These are phyloP conservation scores for Lepetodrilus schrolli DNA, from an alignment of 2,888 invertebrate genomes.

Conservation along the genomic window DNA sequence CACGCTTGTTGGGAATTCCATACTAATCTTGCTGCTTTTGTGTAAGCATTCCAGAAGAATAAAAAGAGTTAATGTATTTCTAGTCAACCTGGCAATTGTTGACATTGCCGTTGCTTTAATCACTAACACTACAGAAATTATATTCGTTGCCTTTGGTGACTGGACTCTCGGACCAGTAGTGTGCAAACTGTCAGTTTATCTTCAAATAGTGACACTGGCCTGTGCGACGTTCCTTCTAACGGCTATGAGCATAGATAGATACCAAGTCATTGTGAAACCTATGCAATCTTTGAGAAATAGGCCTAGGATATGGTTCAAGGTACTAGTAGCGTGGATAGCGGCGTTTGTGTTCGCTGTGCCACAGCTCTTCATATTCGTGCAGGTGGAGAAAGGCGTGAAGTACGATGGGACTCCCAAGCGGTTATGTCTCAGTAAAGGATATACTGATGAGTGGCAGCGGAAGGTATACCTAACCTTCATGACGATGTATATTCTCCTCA, in stretches of 20 bases:
- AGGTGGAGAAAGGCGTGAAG: constrained; percentile 64
- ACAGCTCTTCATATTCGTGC: constrained; percentile 75
- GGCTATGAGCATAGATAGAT: constrained; percentile 76
- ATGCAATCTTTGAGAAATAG: constrained; percentile 68
- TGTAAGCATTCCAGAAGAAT: constrained; percentile 69
- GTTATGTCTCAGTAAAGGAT: constrained; percentile 74
- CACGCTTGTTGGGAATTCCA: constrained; percentile 74
- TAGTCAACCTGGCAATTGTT: constrained; percentile 75
- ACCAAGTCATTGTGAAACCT: constrained; percentile 75
- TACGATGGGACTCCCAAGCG: constrained; percentile 67
- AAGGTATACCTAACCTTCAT: constrained; percentile 76
- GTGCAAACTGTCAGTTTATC: constrained; percentile 75
- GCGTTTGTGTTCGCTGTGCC: constrained; percentile 75
- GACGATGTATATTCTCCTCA: constrained; percentile 74
- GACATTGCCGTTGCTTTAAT: constrained; percentile 75
- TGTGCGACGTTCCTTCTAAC: constrained; percentile 75
- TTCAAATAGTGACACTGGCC: constrained; percentile 75
- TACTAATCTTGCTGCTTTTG: constrained; percentile 70
- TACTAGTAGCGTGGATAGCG: constrained; percentile 73
- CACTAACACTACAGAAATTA: constrained; percentile 76
- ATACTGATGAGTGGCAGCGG: constrained; percentile 76
- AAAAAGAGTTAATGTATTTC: constrained; percentile 75
- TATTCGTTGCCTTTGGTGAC: constrained; percentile 75
- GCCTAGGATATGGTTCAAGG: constrained; percentile 70
- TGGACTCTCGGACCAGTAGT: constrained; percentile 75